Base-by-base conservation (phyloP, 1,140 invertebrate genomes). In the Drosophila persimilis region DNA sequence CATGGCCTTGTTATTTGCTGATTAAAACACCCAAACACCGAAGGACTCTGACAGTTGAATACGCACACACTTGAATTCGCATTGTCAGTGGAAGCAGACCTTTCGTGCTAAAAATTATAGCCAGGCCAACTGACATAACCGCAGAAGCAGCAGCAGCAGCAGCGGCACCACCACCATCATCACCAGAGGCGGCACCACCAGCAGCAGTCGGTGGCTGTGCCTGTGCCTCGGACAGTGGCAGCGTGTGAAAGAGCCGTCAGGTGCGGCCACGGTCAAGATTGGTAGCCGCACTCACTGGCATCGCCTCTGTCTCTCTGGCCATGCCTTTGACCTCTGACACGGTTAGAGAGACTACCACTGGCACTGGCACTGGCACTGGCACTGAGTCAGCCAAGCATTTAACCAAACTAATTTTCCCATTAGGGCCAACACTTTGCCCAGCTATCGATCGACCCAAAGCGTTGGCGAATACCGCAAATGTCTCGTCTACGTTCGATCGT, bases 371-470 rank as follows among this genome's bases (percentile, higher is more conserved):
- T 31, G 35, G 43, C 9, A 29, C 15, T 22, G 17, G 51, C 22
- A n/a, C 59, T 17, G 35, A 50, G n/a, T 29, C 66, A 80, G 47
- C 72, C 65, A 61, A 74, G 79, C 79, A 71, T 83, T 81, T 81
- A 81, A 83, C 79, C 79, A 83, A 81, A 81, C 52, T 67, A 81
- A 77, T 81, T 83, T 83, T 78, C 70, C 79, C 79, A 83, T 83
- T 83, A 83, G 60, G 58, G 20, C 45, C 70, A 78, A 83, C 79
- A 83, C 79, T 83, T 81, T 70, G 56, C 73, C 64, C 50, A 50
- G 46, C 57, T 53, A 44, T 51, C 46, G n/a, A 41, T 53, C 57
- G 50, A 64, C 46, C 77, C 65, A 60, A 11, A 35, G 9, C 45
- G 56, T 22, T 39, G 11, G 1, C 35, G 11, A 39, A 39, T 39